Evolutionary conservation across 2,888 invertebrate genomes (phyloP), one percentile per base, ranked within the genome.

Genomic region (Ectemnius cavifrons): DNA sequence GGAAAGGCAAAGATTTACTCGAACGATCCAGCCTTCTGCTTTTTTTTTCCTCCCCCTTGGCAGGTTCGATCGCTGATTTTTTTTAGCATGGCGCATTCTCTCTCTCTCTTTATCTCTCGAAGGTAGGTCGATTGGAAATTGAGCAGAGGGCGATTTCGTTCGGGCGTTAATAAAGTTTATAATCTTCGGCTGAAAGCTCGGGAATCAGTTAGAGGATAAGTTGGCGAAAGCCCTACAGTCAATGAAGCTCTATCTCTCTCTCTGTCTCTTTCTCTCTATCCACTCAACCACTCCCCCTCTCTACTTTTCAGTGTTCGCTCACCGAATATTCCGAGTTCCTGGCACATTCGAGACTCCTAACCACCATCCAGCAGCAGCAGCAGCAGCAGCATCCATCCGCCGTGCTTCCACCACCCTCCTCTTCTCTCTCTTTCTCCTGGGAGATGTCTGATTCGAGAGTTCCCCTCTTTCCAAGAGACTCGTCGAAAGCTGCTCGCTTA

Each of bases 121-220:
- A 6, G 37, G 37, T 11, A 37, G 37, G 14, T 52, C 58, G 27
- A 16, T 58, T 20, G 18, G 27, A 58, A 58, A 58, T 58, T 8
- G 18, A 23, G 27, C 4, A 4, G 18, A 58, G 23, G 13, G 13
- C 20, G 16, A 18, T 27, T 58, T 13, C 16, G 8, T 2, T 3
- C 52, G 52, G 52, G 20, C 14, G 18, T 58, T 58, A 58, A 18
- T 27, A 27, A 58, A 58, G 20, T 58, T 58, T 58, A 58, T 58
- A 58, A 58, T 58, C 58, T 47, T 46, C 63, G 23, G 14, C 11
- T 8, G 18, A 14, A 16, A 46, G 45, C 61, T 18, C 23, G 20
- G 63, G 18, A 63, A 63, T 63, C 63, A 63, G 63, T 63, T 63
- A 63, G 45, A 46, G 47, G 27, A 47, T 18, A 63, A 63, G 16